A percentile compares a stretch with the other conserved stretches of the same genome.
Evolutionary conservation across 2,113 vertebrate genomes (phyloP).

Genomic region (Ptilonorhynchus violaceus): DNA sequence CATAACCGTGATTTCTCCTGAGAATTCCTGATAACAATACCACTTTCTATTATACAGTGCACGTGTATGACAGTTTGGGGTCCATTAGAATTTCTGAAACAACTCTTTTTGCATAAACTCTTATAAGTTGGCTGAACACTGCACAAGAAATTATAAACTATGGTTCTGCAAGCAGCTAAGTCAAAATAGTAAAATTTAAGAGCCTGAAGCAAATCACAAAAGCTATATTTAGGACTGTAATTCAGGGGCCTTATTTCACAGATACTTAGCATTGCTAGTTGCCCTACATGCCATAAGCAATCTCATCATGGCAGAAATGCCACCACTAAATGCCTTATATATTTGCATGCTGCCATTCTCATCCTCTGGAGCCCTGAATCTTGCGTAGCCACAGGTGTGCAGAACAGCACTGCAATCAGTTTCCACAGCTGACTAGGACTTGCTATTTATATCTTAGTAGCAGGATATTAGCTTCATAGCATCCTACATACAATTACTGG

Average conservation of each 20-base stretch:
- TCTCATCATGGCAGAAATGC: conserved; percentile 29
- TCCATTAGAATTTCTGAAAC: conserved; percentile 32
- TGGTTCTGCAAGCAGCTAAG: neutral
- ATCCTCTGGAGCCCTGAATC: neutral
- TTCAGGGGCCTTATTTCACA: conserved; percentile 31
- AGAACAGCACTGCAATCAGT: neutral
- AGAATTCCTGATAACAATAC: conserved; percentile 25
- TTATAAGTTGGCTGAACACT: neutral
- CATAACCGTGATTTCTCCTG: neutral
- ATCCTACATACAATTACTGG: neutral
- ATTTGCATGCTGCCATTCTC: neutral
- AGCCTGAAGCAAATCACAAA: conserved; percentile 50
- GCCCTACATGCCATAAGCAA: conserved; percentile 47
- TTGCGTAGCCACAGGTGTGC: neutral
- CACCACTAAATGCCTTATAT: neutral
- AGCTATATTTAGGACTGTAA: conserved; percentile 52
- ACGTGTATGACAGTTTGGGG: conserved; percentile 20
- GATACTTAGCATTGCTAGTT: conserved; percentile 5
- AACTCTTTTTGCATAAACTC: neutral
- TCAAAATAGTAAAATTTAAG: conserved; percentile 35
- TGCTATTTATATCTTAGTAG: conserved; percentile 35
- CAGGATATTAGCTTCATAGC: neutral
- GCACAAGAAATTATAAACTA: neutral
- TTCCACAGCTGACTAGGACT: neutral
- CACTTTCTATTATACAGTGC: neutral